Evolutionary conservation across 1,140 invertebrate species (phyloP), one percentile per base, ranked within the genome.

Genomic region (Grapholita molesta): DNA sequence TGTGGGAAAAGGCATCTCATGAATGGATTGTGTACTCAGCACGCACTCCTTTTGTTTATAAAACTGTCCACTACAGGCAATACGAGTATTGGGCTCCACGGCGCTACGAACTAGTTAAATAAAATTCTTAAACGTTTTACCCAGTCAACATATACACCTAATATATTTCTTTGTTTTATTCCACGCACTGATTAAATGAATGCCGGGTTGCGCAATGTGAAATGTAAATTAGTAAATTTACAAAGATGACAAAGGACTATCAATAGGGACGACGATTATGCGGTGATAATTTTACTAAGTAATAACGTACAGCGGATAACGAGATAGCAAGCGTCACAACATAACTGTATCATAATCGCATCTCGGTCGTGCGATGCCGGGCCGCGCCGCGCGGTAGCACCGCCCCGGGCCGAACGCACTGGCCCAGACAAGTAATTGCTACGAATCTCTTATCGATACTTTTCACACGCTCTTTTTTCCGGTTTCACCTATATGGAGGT

Each of bases 1-100:
- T 91, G 89, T 91, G 87, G 84, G 86, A 89, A 89, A 83, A 85
- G 79, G 79, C 83, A 84, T 85, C 81, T 85, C 83, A 85, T 88
- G 82, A 91, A 89, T 91, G 86, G 82, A 72, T 79, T 78, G 82
- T 76, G 84, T 79, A 84, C 79, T 85, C 78, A 80, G 77, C 72
- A 80, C 75, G 77, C 74, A 79, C 80, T 82, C 77, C 81, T 88
- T 88, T 87, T 91, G 89, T 91, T 91, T 91, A 89, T 88, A 91
- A 91, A 91, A 91, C 89, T 88, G 86, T 87, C 86, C 85, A 89
- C 88, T 89, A 83, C 78, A 79, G 73, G 72, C 70, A 77, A 74
- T 68, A 78, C 72, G 79, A 79, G 82, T 79, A 78, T 83, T 85
- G 79, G 79, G 75, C 70, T 66, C 71, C 79, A 73, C 68, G 24